Conservation (phyloP, 2,113 vertebrate species). For the Xerus inauris region DNA sequence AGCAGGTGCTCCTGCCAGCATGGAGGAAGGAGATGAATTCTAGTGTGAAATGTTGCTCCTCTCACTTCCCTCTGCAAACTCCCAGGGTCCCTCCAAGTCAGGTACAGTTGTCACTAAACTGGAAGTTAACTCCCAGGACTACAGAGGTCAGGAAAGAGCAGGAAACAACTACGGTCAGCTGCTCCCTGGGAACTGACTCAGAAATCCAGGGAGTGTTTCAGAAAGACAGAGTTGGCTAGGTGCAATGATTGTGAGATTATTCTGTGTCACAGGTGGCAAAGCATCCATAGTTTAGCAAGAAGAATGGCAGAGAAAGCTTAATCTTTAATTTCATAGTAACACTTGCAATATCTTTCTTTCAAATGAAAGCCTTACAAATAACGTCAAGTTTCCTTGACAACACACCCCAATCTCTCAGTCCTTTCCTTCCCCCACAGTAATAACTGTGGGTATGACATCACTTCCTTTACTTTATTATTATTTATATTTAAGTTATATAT, state of each 20-base stretch:
- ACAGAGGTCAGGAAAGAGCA: not conserved
- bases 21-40: not conserved
- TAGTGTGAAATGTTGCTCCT: not conserved
- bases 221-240: not conserved
- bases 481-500: not conserved
- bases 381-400: constrained; percentile 11
- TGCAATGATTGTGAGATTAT: not conserved
- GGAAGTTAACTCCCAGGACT: not conserved
- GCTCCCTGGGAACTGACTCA: not conserved
- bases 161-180: not conserved
- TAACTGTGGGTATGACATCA: not conserved
- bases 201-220: not conserved
- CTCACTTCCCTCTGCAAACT: not conserved
- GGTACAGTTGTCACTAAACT: not conserved
- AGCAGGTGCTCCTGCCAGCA: not conserved
- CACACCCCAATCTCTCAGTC: not conserved
- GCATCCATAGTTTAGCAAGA: not conserved
- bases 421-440: not conserved
- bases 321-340: not conserved
- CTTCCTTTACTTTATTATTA: not conserved
- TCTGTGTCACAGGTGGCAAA: not conserved
- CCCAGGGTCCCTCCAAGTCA: not conserved
- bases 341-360: not conserved
- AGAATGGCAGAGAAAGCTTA: not conserved
- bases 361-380: constrained; percentile 20